Percentiles rank a stretch among this genome's conserved stretches.
phyloP scores from a whole-genome alignment of 2,888 invertebrate species.

The Byasa hedistus region DNA sequence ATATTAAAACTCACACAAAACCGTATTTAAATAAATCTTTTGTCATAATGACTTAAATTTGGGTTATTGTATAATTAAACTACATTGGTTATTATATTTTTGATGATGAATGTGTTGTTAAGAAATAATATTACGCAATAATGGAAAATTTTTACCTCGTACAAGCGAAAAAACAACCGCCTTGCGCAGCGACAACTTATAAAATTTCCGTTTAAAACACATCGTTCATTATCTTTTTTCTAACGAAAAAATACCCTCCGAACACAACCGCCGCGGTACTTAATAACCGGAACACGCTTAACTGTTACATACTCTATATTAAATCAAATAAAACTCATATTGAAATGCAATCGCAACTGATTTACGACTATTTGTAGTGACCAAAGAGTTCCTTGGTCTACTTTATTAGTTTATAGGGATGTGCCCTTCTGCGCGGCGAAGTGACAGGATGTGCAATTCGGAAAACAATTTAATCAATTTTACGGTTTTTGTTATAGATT shows the following conservation, averaged over 20 bases:
- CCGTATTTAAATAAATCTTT: too few relatives aligned
- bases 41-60: too few relatives aligned
- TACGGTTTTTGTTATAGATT: constrained; percentile 1
- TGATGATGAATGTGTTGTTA: constrained; percentile 15
- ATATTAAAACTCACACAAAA: too few relatives aligned
- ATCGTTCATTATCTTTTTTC: constrained; percentile 77
- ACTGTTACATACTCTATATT: constrained; percentile 40
- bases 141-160: constrained; percentile 63
- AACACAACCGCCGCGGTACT: constrained; percentile 37
- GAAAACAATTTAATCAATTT: constrained; percentile 15
- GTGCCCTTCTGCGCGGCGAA: constrained; percentile 40
- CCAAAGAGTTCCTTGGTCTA: constrained; percentile 63
- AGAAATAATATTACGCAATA: constrained; percentile 49
- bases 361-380: constrained; percentile 48
- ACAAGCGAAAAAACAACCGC: constrained; percentile 66
- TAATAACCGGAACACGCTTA: constrained; percentile 37
- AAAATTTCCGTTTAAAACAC: constrained; percentile 79
- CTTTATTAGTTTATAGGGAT: constrained; percentile 66
- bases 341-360: constrained; percentile 35
- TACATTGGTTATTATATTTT: background rate
- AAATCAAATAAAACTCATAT: constrained; percentile 39
- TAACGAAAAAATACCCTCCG: constrained; percentile 66
- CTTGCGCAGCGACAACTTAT: constrained; percentile 60
- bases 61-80: background rate
- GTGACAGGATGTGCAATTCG: constrained; percentile 28